Conservation (phyloP, 92 coral and sea anemone species). For the Ricordea florida region DNA sequence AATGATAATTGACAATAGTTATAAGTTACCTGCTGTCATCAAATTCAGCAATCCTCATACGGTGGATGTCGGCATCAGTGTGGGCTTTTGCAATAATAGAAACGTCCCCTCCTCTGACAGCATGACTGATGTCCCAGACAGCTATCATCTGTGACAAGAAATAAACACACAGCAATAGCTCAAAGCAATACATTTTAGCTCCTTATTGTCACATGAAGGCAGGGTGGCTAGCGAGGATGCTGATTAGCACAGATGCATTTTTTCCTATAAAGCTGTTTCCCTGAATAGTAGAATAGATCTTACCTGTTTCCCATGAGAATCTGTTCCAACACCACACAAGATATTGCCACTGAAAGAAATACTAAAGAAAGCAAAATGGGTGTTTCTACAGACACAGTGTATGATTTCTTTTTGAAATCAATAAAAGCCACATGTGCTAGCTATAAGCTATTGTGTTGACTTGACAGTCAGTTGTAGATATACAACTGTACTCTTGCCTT, state of each 20-base stretch:
- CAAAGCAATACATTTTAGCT: background rate
- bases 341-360: constrained; percentile 93
- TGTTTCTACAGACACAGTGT: too few relatives aligned
- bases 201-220: background rate
- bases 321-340: constrained; percentile 92
- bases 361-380: constrained; percentile 54
- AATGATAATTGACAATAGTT: too few relatives aligned
- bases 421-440: too few relatives aligned
- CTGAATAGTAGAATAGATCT: background rate
- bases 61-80: constrained; percentile 92
- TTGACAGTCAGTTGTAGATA: too few relatives aligned
- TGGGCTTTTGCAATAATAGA: constrained; percentile 94
- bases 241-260: background rate
- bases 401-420: too few relatives aligned
- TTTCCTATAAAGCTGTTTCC: background rate
- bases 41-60: constrained; percentile 94
- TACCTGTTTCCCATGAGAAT: constrained; percentile 88
- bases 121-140: constrained; percentile 96
- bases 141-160: constrained; percentile 67
- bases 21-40: constrained; percentile 97
- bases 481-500: too few relatives aligned
- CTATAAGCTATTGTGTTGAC: too few relatives aligned
- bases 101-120: constrained; percentile 91
- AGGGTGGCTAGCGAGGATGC: background rate
- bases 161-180: background rate